Evolutionary conservation across 37 sponge, comb jelly and placozoan genomes (phyloP), one percentile per base, ranked within the genome.

Genomic region (Hormiphora californensis): DNA sequence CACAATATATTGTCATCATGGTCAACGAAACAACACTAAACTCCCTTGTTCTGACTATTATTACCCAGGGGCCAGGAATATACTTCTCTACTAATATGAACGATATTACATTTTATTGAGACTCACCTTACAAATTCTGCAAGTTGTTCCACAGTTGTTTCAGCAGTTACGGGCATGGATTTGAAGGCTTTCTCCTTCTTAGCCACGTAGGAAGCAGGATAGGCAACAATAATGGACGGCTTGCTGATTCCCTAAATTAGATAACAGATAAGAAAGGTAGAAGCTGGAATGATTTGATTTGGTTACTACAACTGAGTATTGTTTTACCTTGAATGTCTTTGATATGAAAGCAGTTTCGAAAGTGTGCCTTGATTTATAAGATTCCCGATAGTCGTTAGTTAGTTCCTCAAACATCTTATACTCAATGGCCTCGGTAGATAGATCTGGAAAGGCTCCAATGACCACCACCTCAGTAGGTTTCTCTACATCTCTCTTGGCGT

Each of bases 401-500:
- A 73, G 41, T 21, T 73, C 81, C 44, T 73, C 81, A 28, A 73
- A 73, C 1, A 73, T 17, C 81, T 73, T 43, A 33, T 32, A 73
- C 46, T 73, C 81, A 7, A 73, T 33, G 12, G 81, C 9, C 19
- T 73, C 81, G 5, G 5, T 19, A 12, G 9, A 4, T 39, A 36
- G 25, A 0, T 46, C 81, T 43, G 81, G 81, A 28, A 73, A 73
- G 28, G 43, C 25, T 12, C 81, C 81, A 27, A 73, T 33, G 17
- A 73, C 44, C 25, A n/a, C 43, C 1, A 73, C 38, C n/a, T 43
- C 43, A 28, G 22, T 41, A 9, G 81, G 81, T 33, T 73, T 73
- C 38, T 73, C 81, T 78, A 38, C 43, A 87, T 43, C 55, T 91
- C 86, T 63, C 59, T 91, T 27, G 35, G 15, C 37, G 51, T 63